Conservation (phyloP, 2,113 vertebrate genomes). For the Leptodactylus fuscus region DNA sequence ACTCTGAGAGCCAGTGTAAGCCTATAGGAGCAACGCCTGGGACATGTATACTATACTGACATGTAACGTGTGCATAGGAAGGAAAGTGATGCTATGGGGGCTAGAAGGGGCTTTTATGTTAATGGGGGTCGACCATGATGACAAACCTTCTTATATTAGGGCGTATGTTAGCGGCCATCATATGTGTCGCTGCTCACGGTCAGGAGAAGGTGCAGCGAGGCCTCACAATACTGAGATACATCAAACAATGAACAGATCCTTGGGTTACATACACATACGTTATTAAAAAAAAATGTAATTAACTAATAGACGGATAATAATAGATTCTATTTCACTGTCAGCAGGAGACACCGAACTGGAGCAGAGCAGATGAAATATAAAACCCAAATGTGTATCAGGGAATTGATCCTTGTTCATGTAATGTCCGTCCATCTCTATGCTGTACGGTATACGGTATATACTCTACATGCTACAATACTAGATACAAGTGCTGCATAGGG, state of each 20-base stretch:
- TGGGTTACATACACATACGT: neutral
- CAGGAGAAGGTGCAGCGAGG: neutral
- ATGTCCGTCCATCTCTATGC: no score
- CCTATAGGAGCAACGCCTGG: neutral
- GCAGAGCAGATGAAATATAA: neutral
- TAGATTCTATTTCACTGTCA: neutral
- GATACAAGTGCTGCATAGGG: no score
- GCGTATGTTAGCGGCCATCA: no score
- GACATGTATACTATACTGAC: neutral
- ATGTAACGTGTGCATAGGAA: no score
- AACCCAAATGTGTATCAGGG: neutral
- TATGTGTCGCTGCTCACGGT: no score
- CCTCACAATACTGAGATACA: neutral
- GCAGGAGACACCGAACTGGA: neutral
- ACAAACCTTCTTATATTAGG: no score
- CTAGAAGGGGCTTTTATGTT: neutral
- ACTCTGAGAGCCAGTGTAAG: neutral
- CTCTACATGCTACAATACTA: no score
- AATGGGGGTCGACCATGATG: neutral
- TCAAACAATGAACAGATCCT: neutral
- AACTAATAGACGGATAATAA: neutral
- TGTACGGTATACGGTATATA: no score
- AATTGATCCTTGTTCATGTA: no score
- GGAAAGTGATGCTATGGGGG: no score
- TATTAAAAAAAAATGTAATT: neutral